Percentiles rank a stretch among this genome's conserved stretches.
phyloP scores from a whole-genome alignment of 2,113 vertebrate species.

The Anarrhichthys ocellatus region DNA sequence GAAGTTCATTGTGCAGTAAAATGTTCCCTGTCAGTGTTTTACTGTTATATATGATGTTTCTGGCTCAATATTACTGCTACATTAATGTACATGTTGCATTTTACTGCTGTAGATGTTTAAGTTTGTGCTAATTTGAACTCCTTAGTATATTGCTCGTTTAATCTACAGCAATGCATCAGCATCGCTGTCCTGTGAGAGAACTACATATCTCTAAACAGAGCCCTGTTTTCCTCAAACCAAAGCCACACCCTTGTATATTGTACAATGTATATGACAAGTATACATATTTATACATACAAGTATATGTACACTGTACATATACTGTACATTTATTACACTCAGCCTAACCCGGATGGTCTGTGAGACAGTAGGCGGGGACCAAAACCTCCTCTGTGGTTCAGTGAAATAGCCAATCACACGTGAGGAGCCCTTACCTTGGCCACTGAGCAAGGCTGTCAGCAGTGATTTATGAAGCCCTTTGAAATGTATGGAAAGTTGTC shows the following conservation, averaged over 20 bases:
- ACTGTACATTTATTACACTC: slow-evolving; percentile 26
- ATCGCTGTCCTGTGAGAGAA: background rate
- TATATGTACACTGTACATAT: background rate
- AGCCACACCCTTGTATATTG: background rate
- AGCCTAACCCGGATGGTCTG: slow-evolving; percentile 25
- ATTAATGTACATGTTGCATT: background rate
- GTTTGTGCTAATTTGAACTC: background rate
- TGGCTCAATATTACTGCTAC: background rate
- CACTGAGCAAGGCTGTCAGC: slow-evolving; percentile 56
- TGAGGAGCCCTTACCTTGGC: slow-evolving; percentile 54
- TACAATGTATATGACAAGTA: background rate
- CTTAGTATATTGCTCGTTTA: background rate
- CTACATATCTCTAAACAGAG: background rate
- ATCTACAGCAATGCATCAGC: too few species aligned
- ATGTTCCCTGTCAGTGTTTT: too few species aligned
- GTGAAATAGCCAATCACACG: slow-evolving; percentile 61
- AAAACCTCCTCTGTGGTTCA: slow-evolving; percentile 36
- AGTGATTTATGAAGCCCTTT: slow-evolving; percentile 75
- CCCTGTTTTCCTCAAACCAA: background rate
- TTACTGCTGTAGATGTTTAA: background rate
- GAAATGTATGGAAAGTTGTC: slow-evolving; percentile 74
- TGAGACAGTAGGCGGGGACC: slow-evolving; percentile 38
- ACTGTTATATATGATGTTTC: background rate
- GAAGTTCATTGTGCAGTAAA: too few species aligned
- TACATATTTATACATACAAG: background rate